A percentile compares a stretch with the other conserved stretches of the same genome.
These are phyloP conservation scores for Diabrotica undecimpunctata DNA, from an alignment of 1,140 invertebrate genomes.

Conservation along the genomic window DNA sequence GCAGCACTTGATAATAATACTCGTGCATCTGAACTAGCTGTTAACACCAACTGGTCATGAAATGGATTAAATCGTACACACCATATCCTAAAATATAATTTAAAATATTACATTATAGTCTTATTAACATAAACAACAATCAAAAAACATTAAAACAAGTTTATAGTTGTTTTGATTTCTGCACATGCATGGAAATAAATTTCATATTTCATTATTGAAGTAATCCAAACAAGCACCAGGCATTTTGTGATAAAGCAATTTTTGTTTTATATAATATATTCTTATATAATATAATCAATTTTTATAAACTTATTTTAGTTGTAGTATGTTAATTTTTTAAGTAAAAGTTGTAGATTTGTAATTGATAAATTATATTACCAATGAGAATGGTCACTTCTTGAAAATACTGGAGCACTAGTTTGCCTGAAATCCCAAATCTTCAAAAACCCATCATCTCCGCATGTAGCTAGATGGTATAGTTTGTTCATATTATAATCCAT, in stretches of 20 bases:
- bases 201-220: too few species aligned
- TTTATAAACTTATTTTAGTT: too few species aligned
- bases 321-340: too few species aligned
- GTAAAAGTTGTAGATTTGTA: too few species aligned
- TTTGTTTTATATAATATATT: too few species aligned
- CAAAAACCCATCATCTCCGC: constrained; percentile 90
- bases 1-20: constrained; percentile 84
- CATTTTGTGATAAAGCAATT: too few species aligned
- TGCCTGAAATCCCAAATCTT: constrained; percentile 96
- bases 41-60: constrained; percentile 94
- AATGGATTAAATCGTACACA: constrained; percentile 90
- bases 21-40: constrained; percentile 90
- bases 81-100: constrained; percentile 70
- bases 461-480: constrained; percentile 89
- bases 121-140: too few species aligned
- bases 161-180: too few species aligned
- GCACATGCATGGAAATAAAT: too few species aligned
- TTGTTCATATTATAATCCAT: constrained; percentile 96
- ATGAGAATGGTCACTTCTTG: constrained; percentile 87
- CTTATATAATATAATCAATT: too few species aligned
- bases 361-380: constrained; percentile 58
- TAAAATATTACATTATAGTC: background rate
- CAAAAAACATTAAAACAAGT: too few species aligned
- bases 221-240: too few species aligned
- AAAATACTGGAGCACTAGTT: constrained; percentile 71